phyloP scores from a whole-genome alignment of 2,797 vertebrate genomes.

The Epinephelus malabaricus region DNA sequence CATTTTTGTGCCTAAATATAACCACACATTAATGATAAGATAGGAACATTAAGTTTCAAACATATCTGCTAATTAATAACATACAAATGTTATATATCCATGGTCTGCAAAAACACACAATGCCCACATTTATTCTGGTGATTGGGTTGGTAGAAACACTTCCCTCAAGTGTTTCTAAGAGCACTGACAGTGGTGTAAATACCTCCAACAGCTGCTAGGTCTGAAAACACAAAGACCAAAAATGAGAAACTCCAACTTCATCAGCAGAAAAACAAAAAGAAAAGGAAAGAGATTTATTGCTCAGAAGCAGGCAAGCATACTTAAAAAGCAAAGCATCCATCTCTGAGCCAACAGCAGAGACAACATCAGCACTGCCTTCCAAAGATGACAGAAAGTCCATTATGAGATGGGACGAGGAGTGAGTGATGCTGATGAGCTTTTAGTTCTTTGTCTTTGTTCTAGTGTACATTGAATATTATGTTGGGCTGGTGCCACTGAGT shows the following conservation, averaged over 20 bases:
- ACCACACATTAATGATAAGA: too few relatives aligned
- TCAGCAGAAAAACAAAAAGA: conserved; percentile 33
- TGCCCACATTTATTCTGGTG: too few relatives aligned
- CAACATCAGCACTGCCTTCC: conserved; percentile 43
- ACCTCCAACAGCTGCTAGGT: conserved; percentile 8
- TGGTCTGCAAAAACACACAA: too few relatives aligned
- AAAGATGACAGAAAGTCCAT: conserved; percentile 62
- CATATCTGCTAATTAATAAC: too few relatives aligned
- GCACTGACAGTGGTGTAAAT: not conserved
- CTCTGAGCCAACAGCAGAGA: conserved; percentile 45
- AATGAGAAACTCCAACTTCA: conserved; percentile 31
- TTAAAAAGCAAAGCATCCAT: conserved; percentile 45
- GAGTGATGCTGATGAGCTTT: conserved; percentile 68
- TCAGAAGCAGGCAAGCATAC: conserved; percentile 24
- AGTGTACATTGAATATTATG: conserved; percentile 19
- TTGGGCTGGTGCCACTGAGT: conserved; percentile 19
- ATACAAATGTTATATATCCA: too few relatives aligned
- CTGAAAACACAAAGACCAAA: conserved; percentile 15
- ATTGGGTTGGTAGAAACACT: not conserved
- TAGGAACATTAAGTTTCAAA: too few relatives aligned
- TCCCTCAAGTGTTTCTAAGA: conserved; percentile 14
- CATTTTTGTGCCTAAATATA: too few relatives aligned
- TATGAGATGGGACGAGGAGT: conserved; percentile 43
- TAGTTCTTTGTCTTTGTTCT: conserved; percentile 42
- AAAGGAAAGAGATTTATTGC: conserved; percentile 39